A percentile compares a stretch with the other conserved stretches of the same genome.
phyloP scores from a whole-genome alignment of 2,888 invertebrate genomes.

The Eupithecia pulchellata region DNA sequence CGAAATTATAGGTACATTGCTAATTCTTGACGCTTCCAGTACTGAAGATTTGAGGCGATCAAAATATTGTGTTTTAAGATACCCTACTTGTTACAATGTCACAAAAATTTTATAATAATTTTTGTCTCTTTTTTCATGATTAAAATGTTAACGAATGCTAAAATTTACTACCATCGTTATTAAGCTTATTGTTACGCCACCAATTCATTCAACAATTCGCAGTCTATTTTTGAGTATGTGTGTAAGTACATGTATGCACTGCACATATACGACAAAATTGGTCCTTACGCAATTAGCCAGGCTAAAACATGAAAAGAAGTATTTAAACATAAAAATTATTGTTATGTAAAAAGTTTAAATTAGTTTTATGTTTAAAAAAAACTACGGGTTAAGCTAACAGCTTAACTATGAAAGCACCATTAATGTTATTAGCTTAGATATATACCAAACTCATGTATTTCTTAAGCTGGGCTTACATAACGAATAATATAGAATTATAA shows the following conservation, averaged over 20 bases:
- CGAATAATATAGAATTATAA: constrained; percentile 12
- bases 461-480: constrained; percentile 14
- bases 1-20: constrained; percentile 16
- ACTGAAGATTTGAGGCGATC: neutral
- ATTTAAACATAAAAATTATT: neutral
- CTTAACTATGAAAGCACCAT: constrained; percentile 8
- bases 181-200: too few species aligned
- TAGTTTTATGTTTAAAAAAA: neutral
- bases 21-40: neutral
- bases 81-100: constrained; percentile 8
- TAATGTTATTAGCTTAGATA: constrained; percentile 4
- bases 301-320: neutral
- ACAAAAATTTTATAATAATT: constrained; percentile 14
- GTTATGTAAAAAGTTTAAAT: neutral
- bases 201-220: too few species aligned
- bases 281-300: neutral
- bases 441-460: constrained; percentile 7
- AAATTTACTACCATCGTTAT: too few species aligned
- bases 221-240: too few species aligned
- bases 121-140: neutral
- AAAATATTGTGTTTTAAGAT: neutral
- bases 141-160: too few species aligned
- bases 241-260: too few species aligned
- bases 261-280: too few species aligned
- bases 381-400: neutral